Base-by-base conservation (phyloP, 2,113 vertebrate species). In the Spea multiplicata region DNA sequence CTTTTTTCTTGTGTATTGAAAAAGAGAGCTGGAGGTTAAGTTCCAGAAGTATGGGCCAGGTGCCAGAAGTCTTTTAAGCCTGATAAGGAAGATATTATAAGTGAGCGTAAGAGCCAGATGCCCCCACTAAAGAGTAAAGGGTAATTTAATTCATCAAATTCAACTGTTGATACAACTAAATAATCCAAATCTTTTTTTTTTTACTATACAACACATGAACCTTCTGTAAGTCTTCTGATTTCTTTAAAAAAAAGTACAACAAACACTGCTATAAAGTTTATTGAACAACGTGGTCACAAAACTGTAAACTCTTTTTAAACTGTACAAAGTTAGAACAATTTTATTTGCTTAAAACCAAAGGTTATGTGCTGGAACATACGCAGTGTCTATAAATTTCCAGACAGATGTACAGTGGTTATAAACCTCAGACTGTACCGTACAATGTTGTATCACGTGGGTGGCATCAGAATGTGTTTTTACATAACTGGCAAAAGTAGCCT, bases 311-410 rank as follows among this genome's bases (percentile, higher is more conserved):
- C 5, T 68, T 70, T 47, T 69, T 44, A 61, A 47, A 71, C 17
- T 55, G 46, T 49, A 59, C 8, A 59, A 44, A 30, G 50, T 77
- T 69, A 61, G 10, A 70, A 49, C 59, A 70, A 61, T 61, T 53
- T 44, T 70, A 77, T 77, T 70, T 77, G 46, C 66, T 59, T 30
- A 48, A 68, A 6, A 69, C 74, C 73, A 74, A 65, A 74, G 47
- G 65, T 44, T 47, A 68, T 16, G 44, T 69, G 17, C 44, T 69
- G 74, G 74, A 76, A 76, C 65, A 76, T 59, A 66, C 67, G 17
- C 74, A 50, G 50, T 47, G 66, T 76, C 74, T 66, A 69, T 66
- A 76, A 52, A 47, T 68, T 76, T 76, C 66, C 74, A 76, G 74
- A 76, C 74, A 76, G 74, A 69, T 16, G 4, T 59, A 76, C 74